These are phyloP conservation scores for Papilio polyxenes DNA, from an alignment of 1,140 invertebrate genomes.

Conservation along the genomic window DNA sequence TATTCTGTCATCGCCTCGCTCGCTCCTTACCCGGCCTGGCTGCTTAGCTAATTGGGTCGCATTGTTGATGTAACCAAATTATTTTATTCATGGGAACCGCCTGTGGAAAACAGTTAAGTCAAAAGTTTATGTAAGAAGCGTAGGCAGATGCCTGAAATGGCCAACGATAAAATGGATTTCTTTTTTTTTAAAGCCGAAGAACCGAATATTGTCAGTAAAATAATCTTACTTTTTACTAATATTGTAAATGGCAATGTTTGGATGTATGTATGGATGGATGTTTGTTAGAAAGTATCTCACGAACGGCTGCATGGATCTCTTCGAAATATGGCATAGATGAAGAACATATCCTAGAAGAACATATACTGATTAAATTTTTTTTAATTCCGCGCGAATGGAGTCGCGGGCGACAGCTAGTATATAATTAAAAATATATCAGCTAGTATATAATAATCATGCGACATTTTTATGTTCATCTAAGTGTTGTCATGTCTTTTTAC, in stretches of 20 bases:
- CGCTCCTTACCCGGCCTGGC: constrained; percentile 24
- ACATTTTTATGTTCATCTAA: not conserved
- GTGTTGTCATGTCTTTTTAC: not conserved
- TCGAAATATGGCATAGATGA: too few relatives aligned
- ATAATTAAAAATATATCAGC: not conserved
- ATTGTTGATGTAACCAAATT: constrained; percentile 34
- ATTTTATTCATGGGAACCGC: constrained; percentile 29
- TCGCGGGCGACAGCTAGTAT: too few relatives aligned
- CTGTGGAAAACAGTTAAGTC: constrained; percentile 4
- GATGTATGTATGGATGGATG: too few relatives aligned
- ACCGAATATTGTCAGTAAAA: too few relatives aligned
- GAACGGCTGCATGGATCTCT: too few relatives aligned
- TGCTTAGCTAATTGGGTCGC: constrained; percentile 34
- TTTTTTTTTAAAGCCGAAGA: too few relatives aligned
- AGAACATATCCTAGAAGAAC: too few relatives aligned
- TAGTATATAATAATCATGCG: not conserved
- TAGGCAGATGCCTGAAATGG: not conserved
- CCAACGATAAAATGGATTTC: not conserved
- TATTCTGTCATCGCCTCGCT: constrained; percentile 31
- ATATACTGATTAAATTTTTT: too few relatives aligned
- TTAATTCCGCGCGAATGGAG: too few relatives aligned
- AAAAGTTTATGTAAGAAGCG: not conserved
- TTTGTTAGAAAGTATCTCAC: too few relatives aligned
- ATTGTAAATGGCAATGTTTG: too few relatives aligned
- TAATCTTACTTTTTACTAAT: too few relatives aligned